A percentile compares a stretch with the other conserved stretches of the same genome.
Evolutionary conservation across 30 jellyfish, hydroid and myxozoan species (phyloP).

Genomic region (Rhopilema esculentum): DNA sequence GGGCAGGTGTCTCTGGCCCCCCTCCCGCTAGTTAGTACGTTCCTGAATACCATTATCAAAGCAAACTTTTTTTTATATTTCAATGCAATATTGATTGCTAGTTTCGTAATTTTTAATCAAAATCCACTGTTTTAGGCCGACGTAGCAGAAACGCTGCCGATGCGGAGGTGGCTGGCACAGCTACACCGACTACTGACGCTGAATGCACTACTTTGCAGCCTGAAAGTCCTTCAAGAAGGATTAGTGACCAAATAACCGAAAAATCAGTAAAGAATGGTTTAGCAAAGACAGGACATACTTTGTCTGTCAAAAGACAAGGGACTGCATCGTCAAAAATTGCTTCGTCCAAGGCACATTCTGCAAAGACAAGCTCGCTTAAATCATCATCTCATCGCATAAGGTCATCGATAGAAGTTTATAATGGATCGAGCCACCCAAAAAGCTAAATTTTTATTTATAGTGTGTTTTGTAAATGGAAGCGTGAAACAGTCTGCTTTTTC

Average conservation of each 20-base stretch:
- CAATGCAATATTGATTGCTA: too few relatives aligned
- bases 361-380: not conserved
- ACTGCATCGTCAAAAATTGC: conserved; percentile 5
- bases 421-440: not conserved
- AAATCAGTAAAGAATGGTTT: not conserved
- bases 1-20: too few relatives aligned
- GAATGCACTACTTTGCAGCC: not conserved
- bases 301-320: conserved; percentile 8
- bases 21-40: too few relatives aligned
- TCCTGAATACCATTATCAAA: too few relatives aligned
- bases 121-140: not conserved
- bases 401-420: not conserved
- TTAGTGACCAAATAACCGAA: not conserved
- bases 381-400: not conserved
- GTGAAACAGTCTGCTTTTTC: not conserved
- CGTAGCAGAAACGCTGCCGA: not conserved
- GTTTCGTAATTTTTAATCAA: too few relatives aligned
- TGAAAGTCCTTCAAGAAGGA: not conserved
- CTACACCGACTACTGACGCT: not conserved
- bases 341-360: not conserved
- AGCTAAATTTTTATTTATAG: not conserved
- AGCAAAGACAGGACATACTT: not conserved
- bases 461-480: not conserved
- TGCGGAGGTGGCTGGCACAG: not conserved
- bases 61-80: too few relatives aligned